Evolutionary conservation across 1,140 invertebrate species (phyloP).

Genomic region (Thaumetopoea pityocampa): DNA sequence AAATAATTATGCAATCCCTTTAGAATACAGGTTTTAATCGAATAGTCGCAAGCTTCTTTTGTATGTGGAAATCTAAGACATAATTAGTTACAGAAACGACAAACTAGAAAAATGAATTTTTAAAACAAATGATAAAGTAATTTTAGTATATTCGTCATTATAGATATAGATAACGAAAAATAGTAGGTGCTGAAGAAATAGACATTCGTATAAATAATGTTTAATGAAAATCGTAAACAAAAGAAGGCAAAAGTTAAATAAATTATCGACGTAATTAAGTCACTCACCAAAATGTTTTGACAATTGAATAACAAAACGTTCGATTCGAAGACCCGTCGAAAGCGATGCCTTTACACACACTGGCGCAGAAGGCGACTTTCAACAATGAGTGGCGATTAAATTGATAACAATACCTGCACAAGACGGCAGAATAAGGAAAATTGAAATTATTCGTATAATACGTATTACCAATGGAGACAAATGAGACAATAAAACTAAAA

Average conservation of each 20-base stretch:
- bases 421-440: conserved; percentile 39
- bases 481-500: conserved; percentile 35
- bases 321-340: conserved; percentile 41
- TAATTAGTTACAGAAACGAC: too few species aligned
- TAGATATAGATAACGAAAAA: too few species aligned
- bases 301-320: conserved; percentile 4
- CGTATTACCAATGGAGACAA: conserved; percentile 39
- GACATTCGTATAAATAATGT: too few species aligned
- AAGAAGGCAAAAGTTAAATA: background rate
- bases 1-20: too few species aligned
- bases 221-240: too few species aligned
- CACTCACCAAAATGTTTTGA: conserved; percentile 11
- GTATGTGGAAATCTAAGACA: too few species aligned
- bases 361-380: conserved; percentile 70
- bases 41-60: too few species aligned
- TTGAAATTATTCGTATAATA: conserved; percentile 44
- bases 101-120: too few species aligned
- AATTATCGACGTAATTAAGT: background rate
- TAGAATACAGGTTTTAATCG: too few species aligned
- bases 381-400: conserved; percentile 42
- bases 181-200: too few species aligned
- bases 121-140: too few species aligned
- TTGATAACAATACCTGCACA: conserved; percentile 42
- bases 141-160: too few species aligned
- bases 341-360: conserved; percentile 71